phyloP scores from a whole-genome alignment of 53 echinoderm and acorn worm genomes.

The Stichopus horrens region DNA sequence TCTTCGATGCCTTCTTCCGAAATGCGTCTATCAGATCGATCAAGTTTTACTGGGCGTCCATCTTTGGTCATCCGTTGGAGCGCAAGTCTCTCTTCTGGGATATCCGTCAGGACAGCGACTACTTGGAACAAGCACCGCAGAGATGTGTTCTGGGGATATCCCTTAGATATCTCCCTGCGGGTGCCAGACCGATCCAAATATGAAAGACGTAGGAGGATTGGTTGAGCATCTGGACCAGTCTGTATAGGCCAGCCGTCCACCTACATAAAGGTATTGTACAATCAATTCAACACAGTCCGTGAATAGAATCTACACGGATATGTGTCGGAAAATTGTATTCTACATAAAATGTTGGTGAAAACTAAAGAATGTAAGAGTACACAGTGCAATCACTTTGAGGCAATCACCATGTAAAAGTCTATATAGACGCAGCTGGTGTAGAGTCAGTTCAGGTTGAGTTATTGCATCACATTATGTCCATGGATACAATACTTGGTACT shows the following conservation, averaged over 20 bases:
- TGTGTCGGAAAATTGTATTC: not conserved
- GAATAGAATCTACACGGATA: not conserved
- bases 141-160: constrained; percentile 66
- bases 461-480: no score
- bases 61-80: constrained; percentile 67
- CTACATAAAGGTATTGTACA: constrained; percentile 34
- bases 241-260: constrained; percentile 69
- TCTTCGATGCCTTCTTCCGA: constrained; percentile 58
- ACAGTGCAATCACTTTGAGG: no score
- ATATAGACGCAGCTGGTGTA: no score
- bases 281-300: not conserved
- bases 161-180: constrained; percentile 50
- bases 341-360: no score
- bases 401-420: no score
- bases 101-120: constrained; percentile 64
- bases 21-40: not conserved
- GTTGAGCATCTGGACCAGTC: constrained; percentile 64
- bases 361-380: no score
- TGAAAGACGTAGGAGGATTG: constrained; percentile 70
- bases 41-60: constrained; percentile 61
- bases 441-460: no score
- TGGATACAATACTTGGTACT: no score
- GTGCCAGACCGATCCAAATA: not conserved
- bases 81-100: constrained; percentile 56
- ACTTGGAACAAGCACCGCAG: constrained; percentile 64